These are phyloP conservation scores for Pteria penguin DNA, from an alignment of 2,888 invertebrate genomes.

Conservation along the genomic window DNA sequence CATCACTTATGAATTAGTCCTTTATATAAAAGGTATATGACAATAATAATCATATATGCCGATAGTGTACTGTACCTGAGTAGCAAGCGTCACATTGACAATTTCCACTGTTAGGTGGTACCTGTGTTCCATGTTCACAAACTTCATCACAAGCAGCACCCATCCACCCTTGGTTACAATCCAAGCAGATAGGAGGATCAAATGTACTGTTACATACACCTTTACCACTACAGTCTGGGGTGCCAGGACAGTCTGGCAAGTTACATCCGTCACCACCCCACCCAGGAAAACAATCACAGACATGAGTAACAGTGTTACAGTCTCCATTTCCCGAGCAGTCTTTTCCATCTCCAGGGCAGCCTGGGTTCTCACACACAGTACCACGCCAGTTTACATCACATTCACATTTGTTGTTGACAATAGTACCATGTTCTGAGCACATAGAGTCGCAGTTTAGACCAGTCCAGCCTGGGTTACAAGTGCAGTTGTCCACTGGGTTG, in stretches of 20 bases:
- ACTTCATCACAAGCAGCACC: conserved; percentile 61
- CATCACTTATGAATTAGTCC: too few relatives aligned
- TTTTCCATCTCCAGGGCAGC: conserved; percentile 62
- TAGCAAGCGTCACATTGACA: conserved; percentile 62
- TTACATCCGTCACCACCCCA: conserved; percentile 68
- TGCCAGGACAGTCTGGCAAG: conserved; percentile 66
- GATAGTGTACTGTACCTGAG: too few relatives aligned
- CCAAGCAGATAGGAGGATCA: conserved; percentile 58
- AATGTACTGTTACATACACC: conserved; percentile 56
- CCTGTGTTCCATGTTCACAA: conserved; percentile 61
- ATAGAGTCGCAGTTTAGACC: conserved; percentile 64
- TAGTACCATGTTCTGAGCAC: conserved; percentile 63
- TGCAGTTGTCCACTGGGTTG: conserved; percentile 59
- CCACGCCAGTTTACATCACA: conserved; percentile 69
- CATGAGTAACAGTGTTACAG: conserved; percentile 61
- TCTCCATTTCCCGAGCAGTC: conserved; percentile 67
- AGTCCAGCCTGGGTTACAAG: conserved; percentile 64
- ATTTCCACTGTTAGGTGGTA: conserved; percentile 56
- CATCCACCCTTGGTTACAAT: conserved; percentile 62
- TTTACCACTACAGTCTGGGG: conserved; percentile 63
- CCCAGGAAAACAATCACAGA: conserved; percentile 64
- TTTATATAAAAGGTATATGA: too few relatives aligned
- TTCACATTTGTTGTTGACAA: conserved; percentile 51
- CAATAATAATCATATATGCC: too few relatives aligned
- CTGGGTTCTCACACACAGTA: conserved; percentile 62